Evolutionary conservation across 2,113 vertebrate genomes (phyloP).

Genomic region (Osmerus eperlanus): DNA sequence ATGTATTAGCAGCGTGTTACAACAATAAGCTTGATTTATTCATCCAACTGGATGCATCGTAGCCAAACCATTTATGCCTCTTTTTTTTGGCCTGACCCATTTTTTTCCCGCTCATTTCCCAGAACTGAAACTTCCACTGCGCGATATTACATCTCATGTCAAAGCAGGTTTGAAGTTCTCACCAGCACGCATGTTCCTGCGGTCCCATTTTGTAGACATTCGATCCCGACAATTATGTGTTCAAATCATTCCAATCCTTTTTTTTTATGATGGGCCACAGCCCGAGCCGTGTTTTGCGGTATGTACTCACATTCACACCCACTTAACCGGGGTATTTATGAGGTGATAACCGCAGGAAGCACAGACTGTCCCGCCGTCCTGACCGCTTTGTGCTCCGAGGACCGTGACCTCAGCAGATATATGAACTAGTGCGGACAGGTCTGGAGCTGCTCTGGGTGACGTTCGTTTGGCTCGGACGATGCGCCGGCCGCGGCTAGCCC

Average conservation of each 20-base stretch:
- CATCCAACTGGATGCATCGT: neutral
- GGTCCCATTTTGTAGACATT: no score
- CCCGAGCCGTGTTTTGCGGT: constrained; percentile 29
- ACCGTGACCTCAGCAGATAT: constrained; percentile 30
- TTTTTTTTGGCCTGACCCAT: neutral
- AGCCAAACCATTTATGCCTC: neutral
- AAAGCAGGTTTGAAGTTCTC: no score
- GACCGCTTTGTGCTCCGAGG: constrained; percentile 27
- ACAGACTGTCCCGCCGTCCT: constrained; percentile 15
- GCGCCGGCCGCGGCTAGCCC: neutral
- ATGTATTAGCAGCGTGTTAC: neutral
- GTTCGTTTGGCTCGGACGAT: neutral
- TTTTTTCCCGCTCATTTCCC: no score
- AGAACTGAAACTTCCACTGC: no score
- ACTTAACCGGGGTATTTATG: constrained; percentile 62
- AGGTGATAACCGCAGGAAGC: constrained; percentile 51
- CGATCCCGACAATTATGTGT: neutral
- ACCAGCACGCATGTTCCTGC: no score
- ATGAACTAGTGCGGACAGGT: constrained; percentile 47
- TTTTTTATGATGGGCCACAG: neutral
- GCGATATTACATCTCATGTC: no score
- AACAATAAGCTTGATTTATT: neutral
- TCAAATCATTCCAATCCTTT: constrained; percentile 16
- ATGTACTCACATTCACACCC: constrained; percentile 56
- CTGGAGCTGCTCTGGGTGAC: constrained; percentile 42